These are phyloP conservation scores for Plagodis pulveraria DNA, from an alignment of 2,888 invertebrate species.

Conservation along the genomic window DNA sequence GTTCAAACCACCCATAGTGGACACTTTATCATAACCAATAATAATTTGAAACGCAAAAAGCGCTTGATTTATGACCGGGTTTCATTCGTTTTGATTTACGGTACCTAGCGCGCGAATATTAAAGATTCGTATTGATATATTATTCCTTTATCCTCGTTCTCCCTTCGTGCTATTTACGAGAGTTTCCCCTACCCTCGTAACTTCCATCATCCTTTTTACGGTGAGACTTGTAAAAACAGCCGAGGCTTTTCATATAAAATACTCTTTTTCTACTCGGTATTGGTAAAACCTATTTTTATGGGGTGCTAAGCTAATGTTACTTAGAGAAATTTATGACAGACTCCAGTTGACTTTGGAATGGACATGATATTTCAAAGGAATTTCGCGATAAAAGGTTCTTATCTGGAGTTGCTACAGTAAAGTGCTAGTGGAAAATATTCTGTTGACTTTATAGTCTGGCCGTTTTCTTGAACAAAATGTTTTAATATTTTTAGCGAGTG, in stretches of 20 bases:
- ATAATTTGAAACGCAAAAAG: conserved; percentile 59
- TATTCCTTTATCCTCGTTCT: conserved; percentile 83
- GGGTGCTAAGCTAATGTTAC: conserved; percentile 29
- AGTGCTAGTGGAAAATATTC: neutral
- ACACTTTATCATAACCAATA: conserved; percentile 41
- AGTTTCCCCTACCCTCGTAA: conserved; percentile 79
- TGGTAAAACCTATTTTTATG: conserved; percentile 44
- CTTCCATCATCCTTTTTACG: conserved; percentile 80
- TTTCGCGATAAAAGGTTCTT: conserved; percentile 12
- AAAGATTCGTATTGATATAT: conserved; percentile 85
- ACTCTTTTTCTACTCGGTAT: conserved; percentile 58
- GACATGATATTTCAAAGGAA: conserved; percentile 19
- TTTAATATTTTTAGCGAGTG: neutral
- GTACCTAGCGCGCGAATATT: conserved; percentile 78
- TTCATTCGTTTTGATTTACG: conserved; percentile 82
- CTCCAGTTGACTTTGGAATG: conserved; percentile 15
- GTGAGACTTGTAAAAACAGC: conserved; percentile 75
- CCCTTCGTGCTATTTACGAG: conserved; percentile 80
- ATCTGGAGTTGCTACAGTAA: neutral
- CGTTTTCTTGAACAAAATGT: neutral
- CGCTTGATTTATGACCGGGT: conserved; percentile 74
- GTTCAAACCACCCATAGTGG: conserved; percentile 11
- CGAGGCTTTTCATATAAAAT: conserved; percentile 64
- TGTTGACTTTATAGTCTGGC: neutral
- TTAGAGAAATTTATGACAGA: conserved; percentile 21